These are phyloP conservation scores for Epinephelus cyanopodus DNA, from an alignment of 2,113 vertebrate genomes.

Conservation along the genomic window DNA sequence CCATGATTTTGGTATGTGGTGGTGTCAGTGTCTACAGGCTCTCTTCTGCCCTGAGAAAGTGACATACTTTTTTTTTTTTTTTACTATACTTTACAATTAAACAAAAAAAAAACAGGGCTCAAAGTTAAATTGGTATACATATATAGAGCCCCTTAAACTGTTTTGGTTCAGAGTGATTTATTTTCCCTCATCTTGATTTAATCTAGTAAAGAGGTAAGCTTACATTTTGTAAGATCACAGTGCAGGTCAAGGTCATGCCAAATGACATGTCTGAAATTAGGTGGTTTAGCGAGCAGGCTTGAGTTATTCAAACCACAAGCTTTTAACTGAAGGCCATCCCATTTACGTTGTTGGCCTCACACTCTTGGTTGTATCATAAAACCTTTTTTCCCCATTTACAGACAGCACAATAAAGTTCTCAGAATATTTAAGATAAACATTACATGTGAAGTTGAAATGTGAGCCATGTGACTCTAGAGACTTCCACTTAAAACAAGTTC, in stretches of 20 bases:
- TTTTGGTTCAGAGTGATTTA: too few species aligned
- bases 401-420: neutral
- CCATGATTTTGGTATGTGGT: neutral
- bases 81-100: neutral
- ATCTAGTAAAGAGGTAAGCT: too few species aligned
- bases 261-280: constrained; percentile 5
- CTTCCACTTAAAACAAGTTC: neutral
- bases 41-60: neutral
- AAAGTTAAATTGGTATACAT: neutral
- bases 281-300: constrained; percentile 1
- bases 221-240: too few species aligned
- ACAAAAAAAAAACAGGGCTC: neutral
- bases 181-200: too few species aligned
- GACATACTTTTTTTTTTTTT: neutral
- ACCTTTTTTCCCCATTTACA: neutral
- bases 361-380: neutral
- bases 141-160: too few species aligned
- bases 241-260: neutral
- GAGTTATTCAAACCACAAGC: constrained; percentile 4
- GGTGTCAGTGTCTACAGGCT: neutral
- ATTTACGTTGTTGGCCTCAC: neutral
- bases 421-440: neutral
- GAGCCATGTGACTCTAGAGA: neutral
- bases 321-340: neutral
- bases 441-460: neutral